A percentile compares a stretch with the other conserved stretches of the same genome.
Evolutionary conservation across 1,140 invertebrate species (phyloP).

Genomic region (Drosophila simulans): DNA sequence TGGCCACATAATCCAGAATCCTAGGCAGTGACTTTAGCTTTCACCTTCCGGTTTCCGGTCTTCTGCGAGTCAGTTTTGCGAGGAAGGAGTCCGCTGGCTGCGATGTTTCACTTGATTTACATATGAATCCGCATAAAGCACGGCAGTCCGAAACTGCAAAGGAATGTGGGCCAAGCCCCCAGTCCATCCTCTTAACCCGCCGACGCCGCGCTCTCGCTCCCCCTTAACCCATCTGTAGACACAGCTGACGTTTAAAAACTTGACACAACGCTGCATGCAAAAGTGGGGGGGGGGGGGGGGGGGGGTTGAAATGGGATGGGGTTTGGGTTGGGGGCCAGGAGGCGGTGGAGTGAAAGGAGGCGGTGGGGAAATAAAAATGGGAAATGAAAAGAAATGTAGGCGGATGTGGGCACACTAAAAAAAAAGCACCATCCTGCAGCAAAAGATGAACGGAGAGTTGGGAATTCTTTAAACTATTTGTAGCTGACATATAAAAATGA

Average conservation of each 20-base stretch:
- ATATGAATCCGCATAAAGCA: slow-evolving; percentile 71
- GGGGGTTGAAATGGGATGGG: background rate
- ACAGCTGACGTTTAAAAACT: slow-evolving; percentile 71
- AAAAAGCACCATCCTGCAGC: background rate
- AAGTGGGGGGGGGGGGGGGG: slow-evolving; percentile 12
- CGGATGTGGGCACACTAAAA: slow-evolving; percentile 40
- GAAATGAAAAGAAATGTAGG: slow-evolving; percentile 64
- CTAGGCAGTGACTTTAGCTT: slow-evolving; percentile 4
- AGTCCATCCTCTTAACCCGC: slow-evolving; percentile 33
- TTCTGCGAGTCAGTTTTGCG: slow-evolving; percentile 30
- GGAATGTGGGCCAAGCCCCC: slow-evolving; percentile 61
- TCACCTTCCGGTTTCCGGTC: slow-evolving; percentile 16
- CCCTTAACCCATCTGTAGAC: slow-evolving; percentile 33
- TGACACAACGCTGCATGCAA: slow-evolving; percentile 64
- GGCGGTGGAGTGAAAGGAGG: background rate
- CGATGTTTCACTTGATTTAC: slow-evolving; percentile 68
- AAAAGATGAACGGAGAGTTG: too few relatives aligned
- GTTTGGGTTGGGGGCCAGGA: background rate
- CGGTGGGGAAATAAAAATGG: slow-evolving; percentile 24
- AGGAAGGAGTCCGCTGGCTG: slow-evolving; percentile 17
- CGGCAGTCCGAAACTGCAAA: slow-evolving; percentile 55
- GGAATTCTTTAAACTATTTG: too few relatives aligned
- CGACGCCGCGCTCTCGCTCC: background rate
- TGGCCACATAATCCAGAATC: background rate
- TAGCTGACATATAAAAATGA: too few relatives aligned